These are phyloP conservation scores for Sebastiscus tertius DNA, from an alignment of 2,797 vertebrate genomes.

Conservation along the genomic window DNA sequence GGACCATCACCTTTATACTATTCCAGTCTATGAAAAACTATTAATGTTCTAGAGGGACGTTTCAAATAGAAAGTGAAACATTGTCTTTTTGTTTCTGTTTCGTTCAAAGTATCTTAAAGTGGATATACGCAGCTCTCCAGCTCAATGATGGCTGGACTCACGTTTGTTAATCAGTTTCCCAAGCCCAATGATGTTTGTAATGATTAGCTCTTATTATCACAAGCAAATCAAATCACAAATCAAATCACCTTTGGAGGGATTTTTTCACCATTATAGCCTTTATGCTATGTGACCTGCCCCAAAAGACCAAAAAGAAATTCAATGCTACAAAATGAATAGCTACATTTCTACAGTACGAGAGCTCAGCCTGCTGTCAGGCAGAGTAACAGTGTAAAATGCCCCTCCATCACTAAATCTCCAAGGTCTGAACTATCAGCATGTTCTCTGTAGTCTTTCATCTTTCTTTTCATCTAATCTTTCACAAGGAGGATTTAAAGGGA, in stretches of 20 bases:
- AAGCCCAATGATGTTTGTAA: constrained; percentile 23
- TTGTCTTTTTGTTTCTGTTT: constrained; percentile 55
- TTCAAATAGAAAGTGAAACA: constrained; percentile 61
- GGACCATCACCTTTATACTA: constrained; percentile 74
- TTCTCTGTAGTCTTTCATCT: constrained; percentile 17
- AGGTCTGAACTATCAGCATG: constrained; percentile 1
- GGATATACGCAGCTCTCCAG: constrained; percentile 35
- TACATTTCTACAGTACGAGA: neutral
- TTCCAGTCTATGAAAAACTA: constrained; percentile 71
- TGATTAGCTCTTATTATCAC: constrained; percentile 34
- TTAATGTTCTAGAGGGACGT: constrained; percentile 72
- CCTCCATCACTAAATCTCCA: constrained; percentile 4
- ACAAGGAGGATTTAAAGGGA: constrained; percentile 32
- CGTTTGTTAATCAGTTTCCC: constrained; percentile 28
- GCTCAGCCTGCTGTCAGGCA: constrained; percentile 12
- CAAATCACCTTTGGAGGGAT: neutral
- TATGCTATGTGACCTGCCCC: constrained; percentile 20
- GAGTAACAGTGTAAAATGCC: neutral
- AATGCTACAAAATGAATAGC: constrained; percentile 4
- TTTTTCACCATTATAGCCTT: constrained; percentile 44
- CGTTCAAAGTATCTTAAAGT: constrained; percentile 59
- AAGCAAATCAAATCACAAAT: constrained; percentile 47
- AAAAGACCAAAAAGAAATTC: constrained; percentile 19
- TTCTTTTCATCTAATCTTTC: neutral
- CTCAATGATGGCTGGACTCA: constrained; percentile 21